Conservation (phyloP, 2,113 vertebrate genomes). For the Spheniscus mendiculus region DNA sequence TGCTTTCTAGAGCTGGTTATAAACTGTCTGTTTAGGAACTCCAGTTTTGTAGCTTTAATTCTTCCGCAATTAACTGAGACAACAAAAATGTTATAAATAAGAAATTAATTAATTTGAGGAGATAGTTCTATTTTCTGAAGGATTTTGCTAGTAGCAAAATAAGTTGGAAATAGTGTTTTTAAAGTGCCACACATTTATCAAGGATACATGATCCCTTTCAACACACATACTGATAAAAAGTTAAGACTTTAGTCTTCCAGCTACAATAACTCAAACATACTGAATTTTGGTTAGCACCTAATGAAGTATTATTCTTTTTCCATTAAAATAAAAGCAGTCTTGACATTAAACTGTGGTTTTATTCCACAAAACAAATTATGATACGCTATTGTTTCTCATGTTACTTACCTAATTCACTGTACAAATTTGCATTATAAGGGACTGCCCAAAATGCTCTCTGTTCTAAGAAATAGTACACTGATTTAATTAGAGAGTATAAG, state of each 20-base stretch:
- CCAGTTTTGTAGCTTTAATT: constrained; percentile 31
- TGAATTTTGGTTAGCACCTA: neutral
- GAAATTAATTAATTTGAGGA: constrained; percentile 5
- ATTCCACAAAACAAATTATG: neutral
- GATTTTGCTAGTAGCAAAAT: constrained; percentile 40
- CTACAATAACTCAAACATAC: constrained; percentile 23
- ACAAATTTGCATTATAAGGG: neutral
- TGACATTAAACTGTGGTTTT: neutral
- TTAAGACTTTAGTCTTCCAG: neutral
- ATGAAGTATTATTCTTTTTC: neutral
- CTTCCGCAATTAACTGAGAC: constrained; percentile 29
- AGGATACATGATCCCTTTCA: constrained; percentile 9
- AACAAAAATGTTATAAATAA: constrained; percentile 33
- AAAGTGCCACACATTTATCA: neutral
- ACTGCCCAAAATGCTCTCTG: accelerated
- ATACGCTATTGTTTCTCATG: neutral
- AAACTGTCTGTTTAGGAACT: neutral
- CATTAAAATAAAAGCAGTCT: neutral
- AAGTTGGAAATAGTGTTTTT: constrained; percentile 9
- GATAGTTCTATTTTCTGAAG: constrained; percentile 41
- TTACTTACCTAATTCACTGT: neutral
- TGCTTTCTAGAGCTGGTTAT: neutral
- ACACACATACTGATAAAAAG: neutral
- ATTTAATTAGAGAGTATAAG: neutral
- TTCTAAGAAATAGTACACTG: neutral